Evolutionary conservation across 2,113 vertebrate genomes (phyloP).

Genomic region (Maccullochella peelii): DNA sequence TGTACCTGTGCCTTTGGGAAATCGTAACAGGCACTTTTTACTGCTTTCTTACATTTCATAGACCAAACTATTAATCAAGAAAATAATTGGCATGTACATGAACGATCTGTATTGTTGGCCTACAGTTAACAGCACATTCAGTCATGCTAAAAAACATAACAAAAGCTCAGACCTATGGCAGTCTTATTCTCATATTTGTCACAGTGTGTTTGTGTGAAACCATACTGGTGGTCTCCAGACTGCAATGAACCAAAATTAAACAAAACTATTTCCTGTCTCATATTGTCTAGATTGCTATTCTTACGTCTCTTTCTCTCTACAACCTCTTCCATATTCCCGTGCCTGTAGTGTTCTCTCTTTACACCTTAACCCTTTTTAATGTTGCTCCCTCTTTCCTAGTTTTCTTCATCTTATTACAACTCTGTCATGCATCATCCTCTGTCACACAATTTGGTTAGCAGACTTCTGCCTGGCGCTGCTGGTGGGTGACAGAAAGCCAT

Average conservation of each 20-base stretch:
- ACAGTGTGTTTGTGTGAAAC: neutral
- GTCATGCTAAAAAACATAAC: neutral
- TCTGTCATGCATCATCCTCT: neutral
- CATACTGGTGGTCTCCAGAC: neutral
- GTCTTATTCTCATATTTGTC: neutral
- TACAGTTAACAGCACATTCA: neutral
- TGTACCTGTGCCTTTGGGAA: neutral
- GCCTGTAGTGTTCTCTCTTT: neutral
- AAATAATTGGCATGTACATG: neutral
- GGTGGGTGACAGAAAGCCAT: slow-evolving; percentile 32
- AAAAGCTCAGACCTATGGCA: neutral
- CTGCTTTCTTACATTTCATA: neutral
- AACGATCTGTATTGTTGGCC: neutral
- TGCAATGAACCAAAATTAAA: neutral
- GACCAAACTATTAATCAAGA: neutral
- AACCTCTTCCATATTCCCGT: neutral
- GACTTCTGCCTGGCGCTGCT: neutral
- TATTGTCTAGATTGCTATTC: neutral
- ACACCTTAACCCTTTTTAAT: neutral
- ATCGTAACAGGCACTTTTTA: neutral
- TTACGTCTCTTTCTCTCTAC: neutral
- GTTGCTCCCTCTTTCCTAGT: neutral
- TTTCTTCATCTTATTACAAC: neutral
- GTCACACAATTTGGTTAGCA: neutral
- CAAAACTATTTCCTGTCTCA: neutral